Evolutionary conservation across 2,888 invertebrate genomes (phyloP).

Genomic region (Halictus ligatus): DNA sequence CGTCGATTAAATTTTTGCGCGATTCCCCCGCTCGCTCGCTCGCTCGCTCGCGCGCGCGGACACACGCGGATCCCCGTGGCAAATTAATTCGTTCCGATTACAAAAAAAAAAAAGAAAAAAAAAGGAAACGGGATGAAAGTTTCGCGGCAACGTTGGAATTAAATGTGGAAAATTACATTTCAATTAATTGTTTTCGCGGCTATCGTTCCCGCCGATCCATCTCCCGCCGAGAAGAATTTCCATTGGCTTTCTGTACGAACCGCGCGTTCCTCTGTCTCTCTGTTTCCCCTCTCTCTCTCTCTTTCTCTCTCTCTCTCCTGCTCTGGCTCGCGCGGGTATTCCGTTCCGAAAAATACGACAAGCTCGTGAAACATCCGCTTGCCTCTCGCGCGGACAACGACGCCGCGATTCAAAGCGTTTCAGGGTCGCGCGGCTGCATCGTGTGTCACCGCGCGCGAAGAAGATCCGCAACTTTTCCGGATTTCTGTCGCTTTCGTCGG

Average conservation of each 20-base stretch:
- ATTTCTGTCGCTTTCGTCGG: neutral
- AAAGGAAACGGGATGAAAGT: conserved; percentile 22
- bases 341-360: neutral
- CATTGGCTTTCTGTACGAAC: neutral
- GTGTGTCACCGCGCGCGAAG: neutral
- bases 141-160: conserved; percentile 36
- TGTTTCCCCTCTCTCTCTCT: neutral
- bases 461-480: neutral
- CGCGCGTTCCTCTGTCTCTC: neutral
- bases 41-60: conserved; percentile 3
- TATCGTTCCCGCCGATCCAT: conserved; percentile 3
- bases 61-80: conserved; percentile 24
- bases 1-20: conserved; percentile 47
- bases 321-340: neutral
- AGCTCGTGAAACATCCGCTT: neutral
- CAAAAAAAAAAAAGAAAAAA: conserved; percentile 4
- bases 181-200: conserved; percentile 49
- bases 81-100: conserved; percentile 51
- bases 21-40: conserved; percentile 11
- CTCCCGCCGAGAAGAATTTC: conserved; percentile 7
- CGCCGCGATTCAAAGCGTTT: neutral
- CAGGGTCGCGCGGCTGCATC: neutral
- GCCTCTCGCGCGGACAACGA: neutral
- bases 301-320: neutral
- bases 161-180: conserved; percentile 55